Evolutionary conservation across 2,113 vertebrate genomes (phyloP).

Genomic region (Gnathonemus longibarbis): DNA sequence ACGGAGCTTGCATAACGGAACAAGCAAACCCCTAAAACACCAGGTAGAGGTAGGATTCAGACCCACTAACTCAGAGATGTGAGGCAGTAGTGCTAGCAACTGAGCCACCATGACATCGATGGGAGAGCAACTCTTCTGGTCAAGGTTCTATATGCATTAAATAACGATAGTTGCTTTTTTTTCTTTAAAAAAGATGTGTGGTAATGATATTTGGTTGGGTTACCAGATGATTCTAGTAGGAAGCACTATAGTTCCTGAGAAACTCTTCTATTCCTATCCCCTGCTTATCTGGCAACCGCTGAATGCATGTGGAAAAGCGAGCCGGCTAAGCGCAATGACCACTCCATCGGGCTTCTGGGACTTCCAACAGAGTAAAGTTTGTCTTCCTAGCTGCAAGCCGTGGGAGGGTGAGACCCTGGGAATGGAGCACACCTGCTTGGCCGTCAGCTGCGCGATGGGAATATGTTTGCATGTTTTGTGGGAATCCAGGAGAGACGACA

Average conservation of each 20-base stretch:
- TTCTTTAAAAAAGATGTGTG: background rate
- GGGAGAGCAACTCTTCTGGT: background rate
- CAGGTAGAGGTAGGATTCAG: background rate
- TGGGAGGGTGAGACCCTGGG: constrained; percentile 6
- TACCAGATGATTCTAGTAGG: background rate
- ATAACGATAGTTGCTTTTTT: background rate
- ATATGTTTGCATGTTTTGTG: background rate
- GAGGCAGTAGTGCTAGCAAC: background rate
- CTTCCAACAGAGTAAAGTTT: constrained; percentile 14
- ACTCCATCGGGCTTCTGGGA: constrained; percentile 12
- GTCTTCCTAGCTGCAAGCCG: constrained; percentile 17
- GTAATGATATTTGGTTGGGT: background rate
- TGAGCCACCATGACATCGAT: background rate
- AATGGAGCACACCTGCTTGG: constrained; percentile 26
- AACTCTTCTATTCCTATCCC: background rate
- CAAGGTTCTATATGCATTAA: background rate
- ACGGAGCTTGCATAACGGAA: background rate
- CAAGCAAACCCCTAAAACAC: background rate
- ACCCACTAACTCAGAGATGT: background rate
- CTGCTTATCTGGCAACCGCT: background rate
- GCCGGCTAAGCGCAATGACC: constrained; percentile 14
- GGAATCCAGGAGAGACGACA: background rate
- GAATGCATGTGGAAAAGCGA: background rate
- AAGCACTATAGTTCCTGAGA: background rate
- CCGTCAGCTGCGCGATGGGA: background rate